A percentile compares a stretch with the other conserved stretches of the same genome.
phyloP scores from a whole-genome alignment of 2,797 vertebrate genomes.

The Sphaeramia orbicularis region DNA sequence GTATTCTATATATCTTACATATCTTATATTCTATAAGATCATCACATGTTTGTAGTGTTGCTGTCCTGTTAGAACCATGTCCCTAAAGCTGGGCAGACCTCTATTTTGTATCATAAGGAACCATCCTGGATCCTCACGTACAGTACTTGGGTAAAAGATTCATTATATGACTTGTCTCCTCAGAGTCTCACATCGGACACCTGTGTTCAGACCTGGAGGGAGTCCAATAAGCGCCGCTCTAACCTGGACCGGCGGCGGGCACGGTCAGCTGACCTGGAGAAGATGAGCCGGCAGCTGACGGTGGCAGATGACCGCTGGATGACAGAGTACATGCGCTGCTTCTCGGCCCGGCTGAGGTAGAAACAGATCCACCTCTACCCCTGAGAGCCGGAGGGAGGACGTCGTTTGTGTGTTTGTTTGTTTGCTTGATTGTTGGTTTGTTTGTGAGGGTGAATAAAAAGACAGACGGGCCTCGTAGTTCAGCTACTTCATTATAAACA shows the following conservation, averaged over 20 bases:
- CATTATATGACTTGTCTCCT: background rate
- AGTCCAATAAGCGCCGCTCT: conserved; percentile 82
- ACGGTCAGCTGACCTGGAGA: conserved; percentile 88
- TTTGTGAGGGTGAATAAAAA: background rate
- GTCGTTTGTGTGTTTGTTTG: background rate
- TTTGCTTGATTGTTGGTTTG: too few relatives aligned
- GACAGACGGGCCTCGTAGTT: background rate
- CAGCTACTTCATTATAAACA: background rate
- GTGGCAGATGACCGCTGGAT: conserved; percentile 90
- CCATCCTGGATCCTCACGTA: too few relatives aligned
- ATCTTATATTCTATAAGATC: too few relatives aligned
- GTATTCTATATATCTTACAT: too few relatives aligned
- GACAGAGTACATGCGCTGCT: conserved; percentile 97
- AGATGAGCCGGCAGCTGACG: conserved; percentile 72
- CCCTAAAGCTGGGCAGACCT: too few relatives aligned
- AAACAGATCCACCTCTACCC: conserved; percentile 10
- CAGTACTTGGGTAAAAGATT: too few relatives aligned
- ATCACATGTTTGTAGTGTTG: too few relatives aligned
- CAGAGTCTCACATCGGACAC: conserved; percentile 88
- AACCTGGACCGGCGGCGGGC: conserved; percentile 84
- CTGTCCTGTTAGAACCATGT: too few relatives aligned
- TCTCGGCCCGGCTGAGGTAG: conserved; percentile 91
- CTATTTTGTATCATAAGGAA: too few relatives aligned
- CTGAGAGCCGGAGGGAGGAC: background rate
- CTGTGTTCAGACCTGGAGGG: conserved; percentile 86